Evolutionary conservation across 2,113 vertebrate genomes (phyloP).

Genomic region (Dryoscopus gambensis): DNA sequence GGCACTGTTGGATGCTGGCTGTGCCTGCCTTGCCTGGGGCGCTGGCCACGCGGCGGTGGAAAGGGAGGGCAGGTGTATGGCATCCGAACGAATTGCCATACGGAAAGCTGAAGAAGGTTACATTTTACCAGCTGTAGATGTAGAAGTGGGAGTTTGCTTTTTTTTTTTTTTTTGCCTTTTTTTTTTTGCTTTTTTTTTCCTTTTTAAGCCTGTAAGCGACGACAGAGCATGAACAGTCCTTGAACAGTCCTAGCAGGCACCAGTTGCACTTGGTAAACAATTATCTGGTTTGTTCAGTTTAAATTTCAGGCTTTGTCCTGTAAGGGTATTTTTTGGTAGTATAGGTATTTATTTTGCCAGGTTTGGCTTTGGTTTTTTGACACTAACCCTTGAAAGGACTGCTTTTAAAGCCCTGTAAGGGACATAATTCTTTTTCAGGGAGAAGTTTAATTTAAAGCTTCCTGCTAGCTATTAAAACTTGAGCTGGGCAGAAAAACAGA

Average conservation of each 20-base stretch:
- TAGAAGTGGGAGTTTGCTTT: not conserved
- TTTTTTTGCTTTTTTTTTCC: too few relatives aligned
- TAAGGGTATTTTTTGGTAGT: not conserved
- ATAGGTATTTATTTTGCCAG: not conserved
- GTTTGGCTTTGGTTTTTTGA: not conserved
- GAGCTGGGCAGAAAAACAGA: not conserved
- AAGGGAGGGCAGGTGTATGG: not conserved
- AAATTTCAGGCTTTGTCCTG: not conserved
- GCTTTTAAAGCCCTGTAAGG: not conserved
- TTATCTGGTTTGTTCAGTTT: not conserved
- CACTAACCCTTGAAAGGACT: not conserved
- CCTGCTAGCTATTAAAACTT: not conserved
- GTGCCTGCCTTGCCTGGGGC: not conserved
- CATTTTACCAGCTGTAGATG: not conserved
- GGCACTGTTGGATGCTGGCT: rapidly evolving
- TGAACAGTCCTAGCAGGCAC: rapidly evolving
- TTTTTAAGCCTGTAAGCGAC: too few relatives aligned
- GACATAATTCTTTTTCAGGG: not conserved
- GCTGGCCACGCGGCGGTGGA: rapidly evolving
- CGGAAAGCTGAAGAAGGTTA: not conserved
- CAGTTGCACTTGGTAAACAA: too few relatives aligned
- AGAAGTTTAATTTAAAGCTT: not conserved
- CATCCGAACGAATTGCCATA: rapidly evolving
- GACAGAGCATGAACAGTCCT: rapidly evolving
- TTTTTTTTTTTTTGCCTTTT: not conserved